Evolutionary conservation across 2,797 vertebrate species (phyloP).

Genomic region (Pseudochirops corinnae): DNA sequence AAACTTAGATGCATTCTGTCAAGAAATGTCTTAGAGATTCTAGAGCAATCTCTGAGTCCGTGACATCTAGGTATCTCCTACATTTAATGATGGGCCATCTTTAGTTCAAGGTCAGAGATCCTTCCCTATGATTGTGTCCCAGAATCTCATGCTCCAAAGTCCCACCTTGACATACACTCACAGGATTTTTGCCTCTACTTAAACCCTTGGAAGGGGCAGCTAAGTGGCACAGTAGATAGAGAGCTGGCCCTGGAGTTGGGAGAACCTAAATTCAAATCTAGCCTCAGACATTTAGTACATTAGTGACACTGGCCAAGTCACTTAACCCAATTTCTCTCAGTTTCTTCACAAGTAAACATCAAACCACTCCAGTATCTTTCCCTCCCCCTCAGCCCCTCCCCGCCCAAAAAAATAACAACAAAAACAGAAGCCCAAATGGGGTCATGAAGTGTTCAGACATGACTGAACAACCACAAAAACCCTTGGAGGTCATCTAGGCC

Average conservation of each 20-base stretch:
- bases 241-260: neutral
- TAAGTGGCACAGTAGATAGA: too few species aligned
- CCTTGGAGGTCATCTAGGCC: neutral
- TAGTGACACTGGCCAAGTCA: neutral
- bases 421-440: neutral
- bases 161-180: neutral
- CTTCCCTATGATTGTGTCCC: neutral
- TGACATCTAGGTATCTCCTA: neutral
- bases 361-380: neutral
- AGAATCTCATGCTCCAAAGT: neutral
- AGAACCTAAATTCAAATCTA: neutral
- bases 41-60: neutral
- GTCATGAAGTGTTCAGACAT: neutral
- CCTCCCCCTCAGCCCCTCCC: too few species aligned
- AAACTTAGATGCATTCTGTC: neutral
- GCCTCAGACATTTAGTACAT: neutral
- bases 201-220: neutral
- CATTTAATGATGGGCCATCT: neutral
- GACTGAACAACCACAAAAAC: neutral
- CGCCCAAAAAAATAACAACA: neutral
- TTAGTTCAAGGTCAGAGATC: neutral
- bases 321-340: neutral
- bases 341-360: neutral
- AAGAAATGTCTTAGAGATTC: neutral
- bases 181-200: neutral